Evolutionary conservation across 2,113 vertebrate genomes (phyloP), one percentile per base, ranked within the genome.

Genomic region (Syrmaticus mikado): DNA sequence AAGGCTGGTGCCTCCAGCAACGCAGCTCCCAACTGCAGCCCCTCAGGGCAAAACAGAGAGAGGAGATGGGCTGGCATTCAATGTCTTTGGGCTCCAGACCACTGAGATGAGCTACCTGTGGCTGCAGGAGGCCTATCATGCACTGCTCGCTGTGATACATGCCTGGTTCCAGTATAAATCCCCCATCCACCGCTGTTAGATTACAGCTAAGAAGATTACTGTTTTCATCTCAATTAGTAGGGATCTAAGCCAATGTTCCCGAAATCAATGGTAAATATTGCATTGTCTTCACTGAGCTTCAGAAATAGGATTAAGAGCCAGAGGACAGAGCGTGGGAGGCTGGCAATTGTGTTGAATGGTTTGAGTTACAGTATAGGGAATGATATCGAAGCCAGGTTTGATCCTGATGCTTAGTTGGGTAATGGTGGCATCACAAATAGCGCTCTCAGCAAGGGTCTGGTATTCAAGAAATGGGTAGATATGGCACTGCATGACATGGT

Each of bases 141-240:
- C 2, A 1, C 52, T 40, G 43, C 45, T 75, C 3, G 0, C 64
- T 19, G 38, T 7, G 30, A 40, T 25, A 45, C 8, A 1, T 27
- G n/a, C 46, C 38, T 25, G 27, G 38, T n/a, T 60, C 38, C 0
- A 1, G 41, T n/a, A 45, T 8, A 20, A 50, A 74, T 57, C 7
- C 66, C 6, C 15, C 6, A 1, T 6, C 32, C 57, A 40, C 61
- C 0, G 1, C 80, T 60, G n/a, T 16, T 38, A 55, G 60, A 53
- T 53, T 53, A 17, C 32, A 30, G 61, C 77, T 45, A 30, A 55
- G 36, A 34, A 70, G 38, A 28, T 74, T 25, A 24, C 28, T 57
- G 57, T 3, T 53, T 58, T 38, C 2, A 0, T 6, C 21, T 46
- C 50, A 50, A 57, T 66, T 48, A 52, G 32, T 15, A 50, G 27